Evolutionary conservation across 2,797 vertebrate genomes (phyloP).

Genomic region (Neostethus bicornis): DNA sequence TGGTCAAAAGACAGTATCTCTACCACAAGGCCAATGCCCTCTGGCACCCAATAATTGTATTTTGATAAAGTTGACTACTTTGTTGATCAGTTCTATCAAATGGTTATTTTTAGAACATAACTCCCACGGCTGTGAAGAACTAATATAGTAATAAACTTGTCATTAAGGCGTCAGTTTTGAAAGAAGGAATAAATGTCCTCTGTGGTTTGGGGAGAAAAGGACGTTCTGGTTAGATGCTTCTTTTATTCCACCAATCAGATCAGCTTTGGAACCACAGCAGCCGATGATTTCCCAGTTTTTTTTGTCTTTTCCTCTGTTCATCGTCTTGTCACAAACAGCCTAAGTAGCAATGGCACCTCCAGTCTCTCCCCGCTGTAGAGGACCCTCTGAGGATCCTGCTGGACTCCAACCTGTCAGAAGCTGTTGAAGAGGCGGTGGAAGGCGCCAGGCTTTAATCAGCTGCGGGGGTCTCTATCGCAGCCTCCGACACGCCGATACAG

Average conservation of each 20-base stretch:
- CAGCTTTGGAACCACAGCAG: conserved; percentile 16
- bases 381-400: conserved; percentile 33
- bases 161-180: conserved; percentile 28
- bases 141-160: no score
- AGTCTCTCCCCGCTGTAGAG: conserved; percentile 33
- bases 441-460: conserved; percentile 67
- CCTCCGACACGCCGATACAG: conserved; percentile 63
- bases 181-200: conserved; percentile 18
- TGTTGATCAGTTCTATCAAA: no score
- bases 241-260: conserved; percentile 33
- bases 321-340: conserved; percentile 41
- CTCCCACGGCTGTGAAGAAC: no score
- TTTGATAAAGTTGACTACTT: no score
- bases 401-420: conserved; percentile 70
- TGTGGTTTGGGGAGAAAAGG: conserved; percentile 22
- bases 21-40: no score
- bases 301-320: conserved; percentile 39
- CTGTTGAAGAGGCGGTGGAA: conserved; percentile 56
- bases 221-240: conserved; percentile 25
- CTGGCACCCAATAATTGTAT: no score
- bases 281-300: conserved; percentile 44
- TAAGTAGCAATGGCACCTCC: conserved; percentile 48
- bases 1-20: no score
- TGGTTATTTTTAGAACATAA: no score
- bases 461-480: conserved; percentile 53